phyloP scores from a whole-genome alignment of 2,888 invertebrate genomes.

The Cerastis rubricosa region DNA sequence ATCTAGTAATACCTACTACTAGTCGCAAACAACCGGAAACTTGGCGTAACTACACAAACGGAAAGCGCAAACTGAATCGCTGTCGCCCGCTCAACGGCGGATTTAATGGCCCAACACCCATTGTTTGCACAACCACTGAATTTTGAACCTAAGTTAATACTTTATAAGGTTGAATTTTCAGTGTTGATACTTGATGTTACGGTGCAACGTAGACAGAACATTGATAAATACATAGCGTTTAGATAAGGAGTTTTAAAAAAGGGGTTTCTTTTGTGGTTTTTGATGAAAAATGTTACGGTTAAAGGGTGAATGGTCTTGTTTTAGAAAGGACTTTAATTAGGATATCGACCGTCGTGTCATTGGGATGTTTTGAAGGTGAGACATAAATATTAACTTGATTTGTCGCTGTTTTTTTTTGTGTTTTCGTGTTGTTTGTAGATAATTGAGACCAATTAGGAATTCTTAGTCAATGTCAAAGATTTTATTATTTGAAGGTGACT shows the following conservation, averaged over 20 bases:
- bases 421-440: neutral
- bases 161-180: slow-evolving; percentile 7
- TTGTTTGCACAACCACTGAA: slow-evolving; percentile 37
- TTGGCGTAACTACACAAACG: slow-evolving; percentile 63
- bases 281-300: slow-evolving; percentile 69
- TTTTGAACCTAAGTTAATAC: slow-evolving; percentile 10
- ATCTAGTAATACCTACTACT: slow-evolving; percentile 47
- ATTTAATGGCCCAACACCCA: slow-evolving; percentile 65
- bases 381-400: neutral
- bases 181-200: neutral
- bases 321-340: slow-evolving; percentile 61
- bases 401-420: neutral
- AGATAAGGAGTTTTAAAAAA: slow-evolving; percentile 69
- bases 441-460: slow-evolving; percentile 7
- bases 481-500: neutral
- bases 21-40: slow-evolving; percentile 63
- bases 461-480: neutral
- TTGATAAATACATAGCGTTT: slow-evolving; percentile 69
- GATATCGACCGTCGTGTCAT: slow-evolving; percentile 58
- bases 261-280: slow-evolving; percentile 61
- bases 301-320: slow-evolving; percentile 53
- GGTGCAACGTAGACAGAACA: slow-evolving; percentile 61
- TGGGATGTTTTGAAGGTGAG: slow-evolving; percentile 24
- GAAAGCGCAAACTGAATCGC: slow-evolving; percentile 67
- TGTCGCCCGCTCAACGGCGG: slow-evolving; percentile 55